Evolutionary conservation across 2,113 vertebrate species (phyloP).

Genomic region (Mellivora capensis): DNA sequence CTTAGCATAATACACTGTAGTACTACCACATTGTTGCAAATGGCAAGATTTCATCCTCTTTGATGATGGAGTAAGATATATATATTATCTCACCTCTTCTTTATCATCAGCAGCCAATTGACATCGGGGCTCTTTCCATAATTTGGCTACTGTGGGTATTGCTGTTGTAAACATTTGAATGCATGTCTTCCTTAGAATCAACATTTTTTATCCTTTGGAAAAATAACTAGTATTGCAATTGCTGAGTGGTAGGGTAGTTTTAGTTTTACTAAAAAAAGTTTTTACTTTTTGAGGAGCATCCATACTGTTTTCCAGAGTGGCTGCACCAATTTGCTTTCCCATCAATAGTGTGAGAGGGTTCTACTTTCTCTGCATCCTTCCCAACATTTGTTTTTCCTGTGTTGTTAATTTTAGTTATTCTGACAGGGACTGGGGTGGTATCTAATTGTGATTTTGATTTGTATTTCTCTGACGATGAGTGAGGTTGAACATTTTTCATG

Average conservation of each 20-base stretch:
- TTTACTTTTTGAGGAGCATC: background rate
- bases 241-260: background rate
- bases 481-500: background rate
- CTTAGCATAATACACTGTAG: background rate
- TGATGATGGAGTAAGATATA: background rate
- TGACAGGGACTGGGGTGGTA: background rate
- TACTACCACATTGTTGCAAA: background rate
- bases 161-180: background rate
- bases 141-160: background rate
- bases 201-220: background rate
- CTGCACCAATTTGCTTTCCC: background rate
- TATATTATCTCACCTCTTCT: background rate
- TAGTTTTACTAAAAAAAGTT: too few relatives aligned
- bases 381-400: background rate
- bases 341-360: background rate
- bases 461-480: background rate
- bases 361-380: background rate
- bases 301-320: background rate
- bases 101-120: background rate
- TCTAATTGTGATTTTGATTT: background rate
- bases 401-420: background rate
- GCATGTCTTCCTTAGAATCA: background rate
- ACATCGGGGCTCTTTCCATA: background rate
- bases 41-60: background rate
- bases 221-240: background rate